Evolutionary conservation across 2,113 vertebrate species (phyloP).

Genomic region (Brachyhypopomus gauderio): DNA sequence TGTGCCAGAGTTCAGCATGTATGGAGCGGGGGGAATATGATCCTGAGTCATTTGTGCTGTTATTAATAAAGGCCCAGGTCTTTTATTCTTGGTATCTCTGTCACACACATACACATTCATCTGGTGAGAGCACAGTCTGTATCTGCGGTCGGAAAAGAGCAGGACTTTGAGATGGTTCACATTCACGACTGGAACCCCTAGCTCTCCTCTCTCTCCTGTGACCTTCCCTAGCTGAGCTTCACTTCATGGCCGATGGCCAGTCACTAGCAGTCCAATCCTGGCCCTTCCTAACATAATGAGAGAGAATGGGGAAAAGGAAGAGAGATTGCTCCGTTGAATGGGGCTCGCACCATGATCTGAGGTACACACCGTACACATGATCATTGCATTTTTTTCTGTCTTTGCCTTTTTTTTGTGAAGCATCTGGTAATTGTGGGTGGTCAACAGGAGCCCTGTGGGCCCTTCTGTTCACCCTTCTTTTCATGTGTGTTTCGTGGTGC

Average conservation of each 20-base stretch:
- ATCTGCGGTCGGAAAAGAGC: constrained; percentile 7
- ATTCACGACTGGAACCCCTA: not conserved
- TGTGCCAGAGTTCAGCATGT: not conserved
- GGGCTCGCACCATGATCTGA: too few relatives aligned
- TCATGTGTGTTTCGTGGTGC: constrained; percentile 36
- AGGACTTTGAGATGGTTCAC: not conserved
- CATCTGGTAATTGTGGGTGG: constrained; percentile 14
- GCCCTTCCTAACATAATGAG: too few relatives aligned
- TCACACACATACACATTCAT: not conserved
- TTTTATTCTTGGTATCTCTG: not conserved
- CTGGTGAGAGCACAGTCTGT: not conserved
- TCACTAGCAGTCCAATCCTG: too few relatives aligned
- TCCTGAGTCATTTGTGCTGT: not conserved
- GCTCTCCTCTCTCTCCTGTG: too few relatives aligned
- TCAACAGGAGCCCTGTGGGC: constrained; percentile 24
- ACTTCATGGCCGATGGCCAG: too few relatives aligned
- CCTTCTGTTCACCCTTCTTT: constrained; percentile 35
- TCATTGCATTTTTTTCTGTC: too few relatives aligned
- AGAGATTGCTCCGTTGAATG: too few relatives aligned
- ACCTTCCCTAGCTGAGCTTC: too few relatives aligned
- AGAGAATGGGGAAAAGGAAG: too few relatives aligned
- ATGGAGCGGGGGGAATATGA: not conserved
- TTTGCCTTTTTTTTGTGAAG: not conserved
- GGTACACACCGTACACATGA: too few relatives aligned
- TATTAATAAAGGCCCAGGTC: constrained; percentile 13